phyloP scores from a whole-genome alignment of 2,113 vertebrate species.

The Oncorhynchus gorbuscha region DNA sequence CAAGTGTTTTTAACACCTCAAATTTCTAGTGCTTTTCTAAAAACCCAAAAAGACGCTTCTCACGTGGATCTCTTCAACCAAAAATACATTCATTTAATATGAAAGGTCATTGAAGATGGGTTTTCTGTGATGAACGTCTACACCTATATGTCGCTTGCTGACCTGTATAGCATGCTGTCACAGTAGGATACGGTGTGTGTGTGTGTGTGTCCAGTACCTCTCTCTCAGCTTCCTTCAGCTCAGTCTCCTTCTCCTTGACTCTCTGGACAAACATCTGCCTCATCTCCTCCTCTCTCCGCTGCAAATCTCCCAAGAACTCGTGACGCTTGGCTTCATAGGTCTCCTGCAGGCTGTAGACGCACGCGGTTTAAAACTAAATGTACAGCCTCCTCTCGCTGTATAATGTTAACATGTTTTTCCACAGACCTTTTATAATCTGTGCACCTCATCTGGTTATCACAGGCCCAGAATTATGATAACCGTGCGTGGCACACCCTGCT shows the following conservation, averaged over 20 bases:
- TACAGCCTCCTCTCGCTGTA: neutral
- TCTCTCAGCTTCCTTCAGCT: slow-evolving; percentile 85
- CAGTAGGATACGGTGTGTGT: neutral
- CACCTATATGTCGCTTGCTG: no score
- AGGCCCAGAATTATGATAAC: no score
- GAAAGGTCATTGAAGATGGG: no score
- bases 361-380: neutral
- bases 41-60: neutral
- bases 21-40: neutral
- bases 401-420: no score
- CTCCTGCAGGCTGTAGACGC: slow-evolving; percentile 78
- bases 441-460: no score
- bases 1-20: neutral
- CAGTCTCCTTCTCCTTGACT: slow-evolving; percentile 86
- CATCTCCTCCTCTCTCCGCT: slow-evolving; percentile 88
- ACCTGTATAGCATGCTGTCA: neutral
- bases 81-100: no score
- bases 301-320: slow-evolving; percentile 84
- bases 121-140: no score
- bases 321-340: slow-evolving; percentile 86
- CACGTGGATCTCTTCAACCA: neutral
- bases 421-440: no score
- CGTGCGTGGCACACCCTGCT: no score
- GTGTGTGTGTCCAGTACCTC: slow-evolving; percentile 67
- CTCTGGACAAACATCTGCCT: slow-evolving; percentile 89